phyloP scores from a whole-genome alignment of 2,797 vertebrate genomes.

The Amblyraja radiata region DNA sequence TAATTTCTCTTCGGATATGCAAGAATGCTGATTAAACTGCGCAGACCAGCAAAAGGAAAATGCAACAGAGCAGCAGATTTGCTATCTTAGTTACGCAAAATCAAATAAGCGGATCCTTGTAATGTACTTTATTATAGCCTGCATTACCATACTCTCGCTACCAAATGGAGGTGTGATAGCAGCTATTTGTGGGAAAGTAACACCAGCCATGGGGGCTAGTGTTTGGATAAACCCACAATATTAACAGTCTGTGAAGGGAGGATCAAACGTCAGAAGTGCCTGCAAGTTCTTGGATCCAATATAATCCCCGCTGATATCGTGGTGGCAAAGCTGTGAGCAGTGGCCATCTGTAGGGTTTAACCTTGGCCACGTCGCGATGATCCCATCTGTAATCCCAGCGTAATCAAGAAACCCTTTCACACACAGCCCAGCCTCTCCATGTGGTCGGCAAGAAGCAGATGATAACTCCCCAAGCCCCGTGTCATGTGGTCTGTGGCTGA shows the following conservation, averaged over 20 bases:
- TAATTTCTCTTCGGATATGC: background rate
- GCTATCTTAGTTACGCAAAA: background rate
- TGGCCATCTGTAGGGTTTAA: conserved; percentile 8
- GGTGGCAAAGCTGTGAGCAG: background rate
- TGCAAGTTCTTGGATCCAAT: conserved; percentile 22
- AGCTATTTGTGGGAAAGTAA: background rate
- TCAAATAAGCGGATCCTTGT: background rate
- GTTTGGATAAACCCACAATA: background rate
- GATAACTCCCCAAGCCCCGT: background rate
- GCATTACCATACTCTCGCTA: background rate
- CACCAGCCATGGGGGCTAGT: background rate
- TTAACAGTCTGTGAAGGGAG: background rate
- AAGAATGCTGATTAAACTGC: background rate
- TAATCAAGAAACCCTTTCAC: background rate
- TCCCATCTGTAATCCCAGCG: background rate
- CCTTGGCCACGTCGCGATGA: background rate
- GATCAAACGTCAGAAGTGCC: background rate
- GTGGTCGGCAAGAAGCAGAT: background rate
- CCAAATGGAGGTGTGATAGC: too few species aligned
- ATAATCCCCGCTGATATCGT: background rate
- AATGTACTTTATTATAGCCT: background rate
- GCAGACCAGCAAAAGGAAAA: background rate
- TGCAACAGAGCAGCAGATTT: conserved; percentile 16
- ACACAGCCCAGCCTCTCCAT: background rate
- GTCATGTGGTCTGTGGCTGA: background rate